phyloP scores from a whole-genome alignment of 2,888 invertebrate genomes.

The Notodonta ziczac region DNA sequence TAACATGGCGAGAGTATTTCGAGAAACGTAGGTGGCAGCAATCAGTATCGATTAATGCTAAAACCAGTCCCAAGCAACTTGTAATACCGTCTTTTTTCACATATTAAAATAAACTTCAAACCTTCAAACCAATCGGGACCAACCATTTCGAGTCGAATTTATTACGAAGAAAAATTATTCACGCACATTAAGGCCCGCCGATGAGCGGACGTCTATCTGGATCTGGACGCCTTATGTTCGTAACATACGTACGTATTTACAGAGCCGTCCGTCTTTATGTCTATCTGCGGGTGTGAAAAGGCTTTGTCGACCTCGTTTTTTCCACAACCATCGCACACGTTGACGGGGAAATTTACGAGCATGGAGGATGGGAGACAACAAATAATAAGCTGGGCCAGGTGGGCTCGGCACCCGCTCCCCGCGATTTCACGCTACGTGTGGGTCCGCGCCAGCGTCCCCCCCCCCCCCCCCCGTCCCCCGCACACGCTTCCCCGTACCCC shows the following conservation, averaged over 20 bases:
- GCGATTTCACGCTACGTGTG: slow-evolving; percentile 83
- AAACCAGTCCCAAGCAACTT: slow-evolving; percentile 60
- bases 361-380: slow-evolving; percentile 82
- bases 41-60: slow-evolving; percentile 59
- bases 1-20: slow-evolving; percentile 54
- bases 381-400: slow-evolving; percentile 81
- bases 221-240: slow-evolving; percentile 56
- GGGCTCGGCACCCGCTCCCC: slow-evolving; percentile 72
- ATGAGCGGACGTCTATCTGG: slow-evolving; percentile 48
- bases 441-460: slow-evolving; percentile 50
- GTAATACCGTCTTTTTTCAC: slow-evolving; percentile 52
- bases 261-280: slow-evolving; percentile 67
- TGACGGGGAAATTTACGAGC: slow-evolving; percentile 83
- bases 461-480: slow-evolving; percentile 18
- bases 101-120: slow-evolving; percentile 70
- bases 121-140: slow-evolving; percentile 74
- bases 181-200: slow-evolving; percentile 73
- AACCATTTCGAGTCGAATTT: slow-evolving; percentile 80
- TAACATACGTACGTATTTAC: slow-evolving; percentile 55
- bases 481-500: slow-evolving; percentile 35
- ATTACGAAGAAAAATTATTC: slow-evolving; percentile 82
- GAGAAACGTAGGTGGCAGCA: slow-evolving; percentile 64
- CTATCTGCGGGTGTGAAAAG: slow-evolving; percentile 75
- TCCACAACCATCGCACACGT: slow-evolving; percentile 82
- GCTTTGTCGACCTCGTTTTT: slow-evolving; percentile 77